These are phyloP conservation scores for Dicerorhinus sumatrensis DNA, from an alignment of 2,113 vertebrate genomes.

Conservation along the genomic window DNA sequence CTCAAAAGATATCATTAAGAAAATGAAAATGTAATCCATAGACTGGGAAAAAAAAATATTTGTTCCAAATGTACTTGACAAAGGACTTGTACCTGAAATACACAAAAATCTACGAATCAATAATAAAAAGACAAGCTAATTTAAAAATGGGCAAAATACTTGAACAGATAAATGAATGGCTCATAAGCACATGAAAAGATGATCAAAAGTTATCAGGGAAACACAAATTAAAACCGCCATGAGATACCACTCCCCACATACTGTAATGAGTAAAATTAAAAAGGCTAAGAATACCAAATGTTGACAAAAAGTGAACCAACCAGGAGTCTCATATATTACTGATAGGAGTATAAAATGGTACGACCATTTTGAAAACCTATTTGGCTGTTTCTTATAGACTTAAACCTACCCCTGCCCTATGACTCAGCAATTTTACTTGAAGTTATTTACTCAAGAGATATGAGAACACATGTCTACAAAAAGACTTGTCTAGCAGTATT, in stretches of 20 bases:
- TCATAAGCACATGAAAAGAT: neutral
- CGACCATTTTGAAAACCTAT: neutral
- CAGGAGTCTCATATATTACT: neutral
- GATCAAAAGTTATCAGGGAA: neutral
- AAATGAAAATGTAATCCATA: neutral
- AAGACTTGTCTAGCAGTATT: neutral
- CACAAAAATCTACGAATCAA: neutral
- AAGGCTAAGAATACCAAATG: neutral
- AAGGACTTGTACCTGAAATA: neutral
- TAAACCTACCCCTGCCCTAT: neutral
- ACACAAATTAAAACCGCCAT: neutral
- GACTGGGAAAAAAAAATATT: neutral
- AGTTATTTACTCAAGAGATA: neutral
- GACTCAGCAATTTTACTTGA: neutral
- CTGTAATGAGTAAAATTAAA: neutral
- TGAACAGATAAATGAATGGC: neutral
- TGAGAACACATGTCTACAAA: neutral
- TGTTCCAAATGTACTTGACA: neutral
- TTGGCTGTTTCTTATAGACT: neutral
- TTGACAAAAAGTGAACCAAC: neutral
- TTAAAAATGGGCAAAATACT: slow-evolving; percentile 1
- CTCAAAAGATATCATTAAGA: neutral
- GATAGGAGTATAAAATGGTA: neutral
- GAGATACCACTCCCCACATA: neutral
- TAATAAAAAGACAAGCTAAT: neutral